Evolutionary conservation across 1,140 invertebrate species (phyloP).

Genomic region (Leptonema lineaticorne): DNA sequence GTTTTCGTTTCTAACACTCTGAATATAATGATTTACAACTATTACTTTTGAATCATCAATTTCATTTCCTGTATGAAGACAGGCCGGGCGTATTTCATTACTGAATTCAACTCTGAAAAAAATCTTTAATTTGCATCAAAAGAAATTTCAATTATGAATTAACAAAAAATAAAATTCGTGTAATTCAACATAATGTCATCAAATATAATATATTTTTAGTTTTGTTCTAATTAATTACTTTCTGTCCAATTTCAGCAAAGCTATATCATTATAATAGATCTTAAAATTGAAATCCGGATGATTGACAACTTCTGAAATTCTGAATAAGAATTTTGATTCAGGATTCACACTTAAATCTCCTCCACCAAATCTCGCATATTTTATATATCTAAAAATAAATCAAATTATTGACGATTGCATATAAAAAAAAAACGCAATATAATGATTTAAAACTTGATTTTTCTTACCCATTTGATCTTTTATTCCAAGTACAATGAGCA

Average conservation of each 20-base stretch:
- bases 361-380: slow-evolving; percentile 24
- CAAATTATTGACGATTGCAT: no score
- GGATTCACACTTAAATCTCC: background rate
- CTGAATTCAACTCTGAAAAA: slow-evolving; percentile 28
- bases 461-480: background rate
- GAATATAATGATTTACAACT: slow-evolving; percentile 29
- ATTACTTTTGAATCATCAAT: slow-evolving; percentile 16
- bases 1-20: background rate
- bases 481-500: slow-evolving; percentile 41
- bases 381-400: no score
- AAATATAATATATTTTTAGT: background rate
- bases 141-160: no score
- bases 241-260: slow-evolving; percentile 44
- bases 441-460: no score
- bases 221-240: slow-evolving; percentile 24
- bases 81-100: slow-evolving; percentile 34
- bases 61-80: slow-evolving; percentile 33
- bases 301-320: background rate
- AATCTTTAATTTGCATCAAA: no score
- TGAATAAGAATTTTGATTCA: slow-evolving; percentile 11
- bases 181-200: no score
- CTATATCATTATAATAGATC: slow-evolving; percentile 48
- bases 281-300: slow-evolving; percentile 36
- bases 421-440: no score
- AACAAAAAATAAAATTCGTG: no score